These are phyloP conservation scores for Paraescarpia echinospica DNA, from an alignment of 1,140 invertebrate genomes.

Conservation along the genomic window DNA sequence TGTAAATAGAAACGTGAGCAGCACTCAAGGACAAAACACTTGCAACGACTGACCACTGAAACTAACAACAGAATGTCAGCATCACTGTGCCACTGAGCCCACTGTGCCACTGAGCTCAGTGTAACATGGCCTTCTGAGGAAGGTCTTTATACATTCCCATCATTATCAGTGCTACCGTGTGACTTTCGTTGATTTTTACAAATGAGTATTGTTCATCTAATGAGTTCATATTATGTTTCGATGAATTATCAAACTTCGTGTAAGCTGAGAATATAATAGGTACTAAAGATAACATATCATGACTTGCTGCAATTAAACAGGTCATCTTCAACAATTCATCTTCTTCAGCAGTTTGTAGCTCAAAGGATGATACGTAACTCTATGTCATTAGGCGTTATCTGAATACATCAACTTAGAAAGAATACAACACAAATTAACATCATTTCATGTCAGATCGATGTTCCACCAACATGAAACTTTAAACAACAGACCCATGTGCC, in stretches of 20 bases:
- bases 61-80: no score
- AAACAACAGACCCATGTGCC: not conserved
- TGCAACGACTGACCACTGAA: no score
- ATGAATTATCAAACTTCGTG: not conserved
- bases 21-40: no score
- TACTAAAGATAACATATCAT: not conserved
- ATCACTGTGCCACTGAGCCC: no score
- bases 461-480: not conserved
- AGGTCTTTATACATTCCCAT: not conserved
- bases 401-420: not conserved
- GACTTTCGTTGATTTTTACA: not conserved
- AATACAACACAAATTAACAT: not conserved
- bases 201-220: not conserved
- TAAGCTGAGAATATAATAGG: not conserved
- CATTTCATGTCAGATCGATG: not conserved
- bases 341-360: not conserved
- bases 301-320: not conserved
- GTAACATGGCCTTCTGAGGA: not conserved
- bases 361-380: not conserved
- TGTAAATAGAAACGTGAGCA: no score
- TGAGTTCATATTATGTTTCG: not conserved
- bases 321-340: not conserved
- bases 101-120: no score
- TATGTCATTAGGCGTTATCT: not conserved
- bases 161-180: not conserved